Evolutionary conservation across 2,888 invertebrate genomes (phyloP), one percentile per base, ranked within the genome.

Genomic region (Sisyra nigra): DNA sequence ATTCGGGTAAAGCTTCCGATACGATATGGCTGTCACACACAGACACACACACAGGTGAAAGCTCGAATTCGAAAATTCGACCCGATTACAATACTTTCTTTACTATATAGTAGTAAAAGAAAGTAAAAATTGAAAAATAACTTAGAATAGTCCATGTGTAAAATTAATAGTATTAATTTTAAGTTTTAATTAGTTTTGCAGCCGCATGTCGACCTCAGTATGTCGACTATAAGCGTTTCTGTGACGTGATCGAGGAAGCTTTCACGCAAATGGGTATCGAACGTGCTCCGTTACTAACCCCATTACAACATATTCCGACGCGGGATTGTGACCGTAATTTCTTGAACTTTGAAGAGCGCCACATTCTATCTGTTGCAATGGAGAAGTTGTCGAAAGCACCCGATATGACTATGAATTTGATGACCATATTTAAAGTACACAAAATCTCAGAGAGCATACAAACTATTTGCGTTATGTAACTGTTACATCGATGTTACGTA

Each of bases 291-390:
- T 66, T 80, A 47, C 60, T 80, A 45, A 61, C 71, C 47, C 85
- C 85, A 0, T 56, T 82, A 11, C 74, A 78, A 50, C 80, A 83
- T 58, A 63, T 80, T 48, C 80, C 84, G 31, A 71, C 74, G 37
- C 59, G 66, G 34, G 79, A 80, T 55, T 68, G 75, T 49, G 68
- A 73, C 11, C 61, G 60, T 47, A 69, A 69, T 50, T 82, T 80
- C 68, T 70, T 84, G 49, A 80, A 80, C 62, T 83, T 76, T 57
- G 80, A 82, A 48, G 82, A 84, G 61, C 66, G 85, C 19, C 66
- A 67, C 45, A 56, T 66, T 29, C 68, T 78, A 32, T 71, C 79
- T 2, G 62, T 67, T 44, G 81, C 80, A 1, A 66, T 85, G 53
- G 70, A 75, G 58, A 81, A 80, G 55, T 65, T 85, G 14, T 68